Conservation (phyloP, 2,797 vertebrate genomes). For the Syngnathus rostellatus region DNA sequence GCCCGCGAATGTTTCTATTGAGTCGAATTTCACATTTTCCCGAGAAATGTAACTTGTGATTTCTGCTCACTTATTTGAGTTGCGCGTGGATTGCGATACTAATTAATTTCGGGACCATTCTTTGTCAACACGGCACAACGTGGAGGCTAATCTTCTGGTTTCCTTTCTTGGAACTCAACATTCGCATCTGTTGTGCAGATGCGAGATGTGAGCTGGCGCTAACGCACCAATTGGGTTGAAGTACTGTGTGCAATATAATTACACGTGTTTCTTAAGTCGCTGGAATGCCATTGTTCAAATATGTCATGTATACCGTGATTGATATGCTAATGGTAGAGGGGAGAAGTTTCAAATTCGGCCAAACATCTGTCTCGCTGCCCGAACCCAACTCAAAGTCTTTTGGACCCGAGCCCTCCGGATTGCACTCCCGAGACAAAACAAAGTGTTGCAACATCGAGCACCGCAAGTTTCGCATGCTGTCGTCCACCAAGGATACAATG, state of each 20-base stretch:
- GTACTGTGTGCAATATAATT: not conserved
- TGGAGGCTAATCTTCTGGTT: constrained; percentile 5
- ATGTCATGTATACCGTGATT: not conserved
- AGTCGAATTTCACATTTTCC: not conserved
- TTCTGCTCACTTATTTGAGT: not conserved
- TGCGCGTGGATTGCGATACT: not conserved
- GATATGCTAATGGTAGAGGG: not conserved
- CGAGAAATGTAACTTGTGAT: not conserved
- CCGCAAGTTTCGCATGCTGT: not conserved
- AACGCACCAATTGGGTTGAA: constrained; percentile 17
- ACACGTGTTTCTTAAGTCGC: not conserved
- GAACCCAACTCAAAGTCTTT: constrained; percentile 46
- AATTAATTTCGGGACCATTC: not conserved
- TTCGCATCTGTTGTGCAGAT: constrained; percentile 43
- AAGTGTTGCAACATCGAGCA: not conserved
- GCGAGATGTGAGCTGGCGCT: constrained; percentile 21
- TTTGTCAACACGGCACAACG: not conserved
- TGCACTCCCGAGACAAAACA: not conserved
- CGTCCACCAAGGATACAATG: no score
- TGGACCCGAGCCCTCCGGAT: not conserved
- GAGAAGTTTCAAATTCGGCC: not conserved
- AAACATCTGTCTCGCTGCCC: constrained; percentile 39
- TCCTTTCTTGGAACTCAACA: constrained; percentile 21
- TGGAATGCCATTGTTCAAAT: not conserved
- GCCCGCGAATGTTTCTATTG: constrained; percentile 9